These are phyloP conservation scores for Phrynocephalus vlangalii DNA, from an alignment of 2,797 vertebrate genomes.

Conservation along the genomic window DNA sequence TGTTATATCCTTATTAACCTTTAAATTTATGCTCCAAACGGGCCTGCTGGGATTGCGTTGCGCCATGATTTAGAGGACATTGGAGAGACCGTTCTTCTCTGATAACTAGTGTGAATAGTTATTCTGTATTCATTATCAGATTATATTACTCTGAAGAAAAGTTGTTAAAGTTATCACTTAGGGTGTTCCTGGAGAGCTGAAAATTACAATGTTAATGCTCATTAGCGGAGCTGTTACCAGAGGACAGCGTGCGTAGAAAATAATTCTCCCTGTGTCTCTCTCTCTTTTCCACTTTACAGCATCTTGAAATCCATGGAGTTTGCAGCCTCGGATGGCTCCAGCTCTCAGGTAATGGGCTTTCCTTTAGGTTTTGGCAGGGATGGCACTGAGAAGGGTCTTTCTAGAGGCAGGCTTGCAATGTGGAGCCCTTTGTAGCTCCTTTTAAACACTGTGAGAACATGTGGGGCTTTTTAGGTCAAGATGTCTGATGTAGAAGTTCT, in stretches of 20 bases:
- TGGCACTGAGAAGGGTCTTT: background rate
- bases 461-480: background rate
- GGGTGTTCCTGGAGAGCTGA: conserved; percentile 64
- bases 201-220: conserved; percentile 53
- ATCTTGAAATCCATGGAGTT: conserved; percentile 99
- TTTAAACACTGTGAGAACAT: background rate
- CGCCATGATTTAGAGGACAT: conserved; percentile 79
- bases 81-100: conserved; percentile 75
- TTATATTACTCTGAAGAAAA: conserved; percentile 68
- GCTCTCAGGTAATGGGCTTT: conserved; percentile 85
- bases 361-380: conserved; percentile 28
- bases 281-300: conserved; percentile 78
- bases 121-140: conserved; percentile 74
- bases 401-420: background rate
- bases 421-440: background rate
- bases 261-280: conserved; percentile 47
- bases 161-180: conserved; percentile 69
- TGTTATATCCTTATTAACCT: conserved; percentile 83
- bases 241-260: conserved; percentile 50
- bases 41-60: conserved; percentile 78
- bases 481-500: background rate
- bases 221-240: conserved; percentile 41
- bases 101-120: conserved; percentile 71
- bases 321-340: conserved; percentile 86
- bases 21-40: conserved; percentile 80